A percentile compares a stretch with the other conserved stretches of the same genome.
phyloP scores from a whole-genome alignment of 1,140 invertebrate genomes.

The Cotesia chilonis region DNA sequence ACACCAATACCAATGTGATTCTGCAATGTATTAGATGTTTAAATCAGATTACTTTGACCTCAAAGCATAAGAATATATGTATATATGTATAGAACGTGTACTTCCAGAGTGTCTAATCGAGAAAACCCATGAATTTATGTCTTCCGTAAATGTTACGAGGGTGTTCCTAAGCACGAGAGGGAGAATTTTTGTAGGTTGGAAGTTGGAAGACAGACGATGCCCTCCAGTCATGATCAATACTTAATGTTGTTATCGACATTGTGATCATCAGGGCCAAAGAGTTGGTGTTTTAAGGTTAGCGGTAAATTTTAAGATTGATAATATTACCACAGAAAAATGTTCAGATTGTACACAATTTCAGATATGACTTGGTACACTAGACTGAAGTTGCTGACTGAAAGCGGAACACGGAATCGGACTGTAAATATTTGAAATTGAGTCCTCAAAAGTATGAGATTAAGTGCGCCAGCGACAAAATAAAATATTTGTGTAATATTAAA shows the following conservation, averaged over 20 bases:
- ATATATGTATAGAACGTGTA: not conserved
- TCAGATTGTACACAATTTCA: too few relatives aligned
- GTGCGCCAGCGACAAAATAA: too few relatives aligned
- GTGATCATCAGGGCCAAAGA: not conserved
- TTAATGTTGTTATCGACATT: constrained; percentile 1
- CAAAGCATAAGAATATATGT: constrained; percentile 15
- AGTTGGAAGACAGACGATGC: not conserved
- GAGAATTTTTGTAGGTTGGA: not conserved
- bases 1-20: not conserved
- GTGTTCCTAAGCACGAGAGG: not conserved
- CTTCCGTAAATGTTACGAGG: constrained; percentile 30
- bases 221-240: constrained; percentile 8
- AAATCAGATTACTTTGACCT: constrained; percentile 44
- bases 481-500: too few relatives aligned
- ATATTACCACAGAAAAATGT: too few relatives aligned
- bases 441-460: too few relatives aligned
- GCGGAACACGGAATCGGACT: too few relatives aligned
- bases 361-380: too few relatives aligned
- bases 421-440: too few relatives aligned
- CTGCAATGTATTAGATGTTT: constrained; percentile 39
- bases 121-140: constrained; percentile 31
- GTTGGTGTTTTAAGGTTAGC: too few relatives aligned
- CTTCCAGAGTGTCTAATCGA: constrained; percentile 4
- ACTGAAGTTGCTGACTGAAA: too few relatives aligned
- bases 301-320: too few relatives aligned